Base-by-base conservation (phyloP, 2,888 invertebrate species). In the Malacosoma neustria region DNA sequence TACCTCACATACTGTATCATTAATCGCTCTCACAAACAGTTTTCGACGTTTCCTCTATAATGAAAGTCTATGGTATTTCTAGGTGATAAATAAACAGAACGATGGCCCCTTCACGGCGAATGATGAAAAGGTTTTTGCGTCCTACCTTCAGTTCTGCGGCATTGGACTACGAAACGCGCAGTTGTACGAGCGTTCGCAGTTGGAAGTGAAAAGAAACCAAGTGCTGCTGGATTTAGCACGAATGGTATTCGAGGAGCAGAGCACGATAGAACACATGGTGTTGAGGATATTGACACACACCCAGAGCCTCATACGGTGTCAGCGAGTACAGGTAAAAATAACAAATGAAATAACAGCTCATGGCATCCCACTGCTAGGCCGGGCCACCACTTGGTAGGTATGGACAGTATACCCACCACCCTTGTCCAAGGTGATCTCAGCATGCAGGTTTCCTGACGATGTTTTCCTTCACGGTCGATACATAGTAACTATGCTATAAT, bases 201-300 rank as follows among this genome's bases (percentile, higher is more conserved):
- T 97, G 67, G 98, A 98, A 87, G 96, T 97, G 54, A 97, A 96
- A 80, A 88, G 97, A 57, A 98, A 98, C 81, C 97, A 97, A 89
- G 95, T 98, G 49, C 88, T 98, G 40, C 87, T 98, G 52, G 96
- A 96, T 77, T 87, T 98, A 68, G 97, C 97, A n/a, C 88, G 96
- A 58, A 97, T 97, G 93, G 95, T 98, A 59, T 98, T 97, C 71
- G 96, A 97, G 71, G 97, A 98, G 79, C 97, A 98, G 79, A 96
- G 95, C 77, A 97, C 97, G 60, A 94, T 98, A 59, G 97, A 97
- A 68, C 96, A 95, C 77, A 94, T 97, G 89, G 96, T 98, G 42
- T 90, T 95, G 59, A 90, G 97, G 80, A 97, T 98, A 81, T 87
- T 98, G 66, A 92, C 96, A 40, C 97, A 97, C 75, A 97, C 96